Evolutionary conservation across 2,888 invertebrate genomes (phyloP), one percentile per base, ranked within the genome.

Genomic region (Drosophila meridionalis): DNA sequence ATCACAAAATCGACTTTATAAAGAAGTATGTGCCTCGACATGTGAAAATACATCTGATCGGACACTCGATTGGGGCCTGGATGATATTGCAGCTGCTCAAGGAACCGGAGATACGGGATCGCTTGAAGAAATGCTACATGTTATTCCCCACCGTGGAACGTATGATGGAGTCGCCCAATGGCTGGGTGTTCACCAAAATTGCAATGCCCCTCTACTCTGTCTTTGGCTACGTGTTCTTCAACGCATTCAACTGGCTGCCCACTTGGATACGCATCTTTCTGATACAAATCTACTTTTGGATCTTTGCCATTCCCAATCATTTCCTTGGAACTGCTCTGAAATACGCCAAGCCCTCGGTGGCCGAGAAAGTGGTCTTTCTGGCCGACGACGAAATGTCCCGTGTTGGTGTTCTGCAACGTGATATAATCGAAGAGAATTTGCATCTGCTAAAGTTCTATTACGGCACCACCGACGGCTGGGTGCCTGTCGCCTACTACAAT

Each of bases 11-110:
- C 3, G 92, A 93, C 59, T 96, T 98, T 90, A 95, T 98, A 66
- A 94, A 95, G 80, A 95, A 95, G 80, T 95, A 95, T 90, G 94
- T 98, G 76, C 96, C 97, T 63, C 92, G 94, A 75, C 94, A 95
- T 88, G 95, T 96, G n/a, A 96, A 94, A 91, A 92, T 99, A 47
- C 96, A 97, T 92, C 93, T 98, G 45, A 94, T 98, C 81, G 98
- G 97, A 2, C 98, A 99, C 94, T 98, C 98, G 0, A 97, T 98
- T 89, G 99, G 99, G 4, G 95, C 96, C 61, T 97, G 98, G 95
- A 95, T 98, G 89, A 94, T 96, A 73, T 91, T 98, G 66, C 96
- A 98, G 90, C 91, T 97, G 57, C 90, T 97, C 36, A 94, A 96
- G 78, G 93, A 95, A 75, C 93, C 85, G 6, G 91, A 93, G 38